Conservation (phyloP, 2,113 vertebrate species). For the Excalfactoria chinensis region DNA sequence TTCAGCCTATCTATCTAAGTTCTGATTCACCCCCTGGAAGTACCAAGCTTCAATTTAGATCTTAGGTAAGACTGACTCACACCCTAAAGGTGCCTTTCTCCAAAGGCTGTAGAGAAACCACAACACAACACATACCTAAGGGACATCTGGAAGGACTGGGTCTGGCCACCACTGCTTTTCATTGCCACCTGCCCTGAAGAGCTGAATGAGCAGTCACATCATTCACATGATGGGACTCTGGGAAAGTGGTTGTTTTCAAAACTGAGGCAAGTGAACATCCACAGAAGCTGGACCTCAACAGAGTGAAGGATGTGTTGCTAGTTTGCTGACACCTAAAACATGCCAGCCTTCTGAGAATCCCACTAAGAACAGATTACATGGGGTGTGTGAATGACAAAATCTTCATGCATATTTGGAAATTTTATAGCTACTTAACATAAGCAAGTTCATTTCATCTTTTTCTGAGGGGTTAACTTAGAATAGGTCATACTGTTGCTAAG, state of each 20-base stretch:
- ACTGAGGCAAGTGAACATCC: not conserved
- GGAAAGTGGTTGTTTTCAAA: not conserved
- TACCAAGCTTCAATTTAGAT: slow-evolving; percentile 29
- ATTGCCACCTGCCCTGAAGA: not conserved
- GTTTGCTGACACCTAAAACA: not conserved
- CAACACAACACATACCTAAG: not conserved
- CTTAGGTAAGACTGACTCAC: slow-evolving; percentile 27
- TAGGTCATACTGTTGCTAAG: not conserved
- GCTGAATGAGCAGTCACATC: not conserved
- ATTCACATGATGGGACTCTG: not conserved
- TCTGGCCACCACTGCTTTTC: not conserved
- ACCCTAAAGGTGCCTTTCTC: slow-evolving; percentile 23
- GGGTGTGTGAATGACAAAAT: not conserved
- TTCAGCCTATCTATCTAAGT: slow-evolving; percentile 16
- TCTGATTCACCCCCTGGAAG: slow-evolving; percentile 41
- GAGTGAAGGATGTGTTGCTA: not conserved
- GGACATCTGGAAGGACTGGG: not conserved
- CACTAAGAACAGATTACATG: not conserved
- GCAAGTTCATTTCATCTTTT: not conserved
- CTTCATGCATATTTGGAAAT: not conserved
- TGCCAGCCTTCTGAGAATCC: not conserved
- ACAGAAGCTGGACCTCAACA: not conserved
- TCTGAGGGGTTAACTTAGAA: not conserved
- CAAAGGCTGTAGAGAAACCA: not conserved
- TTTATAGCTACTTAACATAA: not conserved